Base-by-base conservation (phyloP, 2,797 vertebrate species). In the Enoplosus armatus region DNA sequence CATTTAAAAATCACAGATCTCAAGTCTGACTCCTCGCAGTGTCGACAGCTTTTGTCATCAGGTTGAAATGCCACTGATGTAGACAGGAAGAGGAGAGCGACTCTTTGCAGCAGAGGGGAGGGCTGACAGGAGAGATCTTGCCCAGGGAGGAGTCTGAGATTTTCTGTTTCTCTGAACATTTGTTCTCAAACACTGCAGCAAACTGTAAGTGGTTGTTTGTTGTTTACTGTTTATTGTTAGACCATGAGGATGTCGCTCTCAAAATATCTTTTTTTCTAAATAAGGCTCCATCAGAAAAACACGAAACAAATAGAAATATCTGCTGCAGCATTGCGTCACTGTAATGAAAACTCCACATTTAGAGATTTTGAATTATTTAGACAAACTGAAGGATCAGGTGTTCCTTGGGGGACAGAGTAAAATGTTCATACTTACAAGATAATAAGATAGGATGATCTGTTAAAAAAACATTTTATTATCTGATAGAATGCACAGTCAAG, bases 1-100 rank as follows among this genome's bases (percentile, higher is more conserved):
- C 98, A 99, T 99, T 99, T 98, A 99, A 96, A 97, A 97, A 96
- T 79, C 85, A 94, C 80, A 94, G 94, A 94, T 95, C 92, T 94
- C 91, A 95, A 93, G 94, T 91, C 95, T 94, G 87, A 68, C 88
- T 93, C 94, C 94, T 89, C 95, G 94, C 94, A 88, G 89, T 93
- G 91, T 93, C 77, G 93, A 90, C 93, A 93, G 94, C 93, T 94
- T 94, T 95, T 95, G 96, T 96, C 93, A 95, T 96, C 95, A 94
- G 96, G 75, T 62, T 64, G 62, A 84, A 82, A 74, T 56, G 70
- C 64, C 59, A 66, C 69, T 87, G 89, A 79, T 87, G 76, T 54
- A 71, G 84, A 85, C 27, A 48, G 45, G 71, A 75, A 56, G 69
- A 41, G 55, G 66, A 87, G 80, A 82, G 60, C 22, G 26, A 61